Percentiles rank a stretch among this genome's conserved stretches.
Evolutionary conservation across 2,113 vertebrate genomes (phyloP).

Genomic region (Rhinoptilus africanus): DNA sequence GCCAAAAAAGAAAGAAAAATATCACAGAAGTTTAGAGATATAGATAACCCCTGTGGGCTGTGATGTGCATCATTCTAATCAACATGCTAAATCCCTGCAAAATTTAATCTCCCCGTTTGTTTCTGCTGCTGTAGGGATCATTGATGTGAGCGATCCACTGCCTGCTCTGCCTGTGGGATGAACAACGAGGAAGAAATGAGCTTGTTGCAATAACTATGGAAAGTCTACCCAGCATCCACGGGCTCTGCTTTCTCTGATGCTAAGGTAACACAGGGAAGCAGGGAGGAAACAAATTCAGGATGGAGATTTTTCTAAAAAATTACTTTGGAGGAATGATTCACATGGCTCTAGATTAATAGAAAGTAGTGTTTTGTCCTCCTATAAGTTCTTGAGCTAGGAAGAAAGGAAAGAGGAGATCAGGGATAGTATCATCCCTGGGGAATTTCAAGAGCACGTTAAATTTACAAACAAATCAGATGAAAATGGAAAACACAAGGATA

Average conservation of each 20-base stretch:
- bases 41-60: not conserved
- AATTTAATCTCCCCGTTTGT: not conserved
- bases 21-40: fast-evolving
- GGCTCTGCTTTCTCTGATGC: not conserved
- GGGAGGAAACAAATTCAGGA: not conserved
- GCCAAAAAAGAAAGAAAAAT: not conserved
- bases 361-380: not conserved
- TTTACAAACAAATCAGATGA: conserved; percentile 43
- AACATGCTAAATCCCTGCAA: not conserved
- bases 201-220: not conserved
- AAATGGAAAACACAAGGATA: not conserved
- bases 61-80: not conserved
- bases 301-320: not conserved
- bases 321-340: not conserved
- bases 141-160: not conserved
- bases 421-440: not conserved
- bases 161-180: fast-evolving
- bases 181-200: fast-evolving
- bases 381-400: not conserved
- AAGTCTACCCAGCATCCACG: not conserved
- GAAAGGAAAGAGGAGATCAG: not conserved
- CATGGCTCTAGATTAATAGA: not conserved
- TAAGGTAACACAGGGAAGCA: not conserved
- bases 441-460: conserved; percentile 40
- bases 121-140: not conserved